Percentiles rank a stretch among this genome's conserved stretches.
Evolutionary conservation across 2,888 invertebrate species (phyloP).

Genomic region (Zaprionus lineosus): DNA sequence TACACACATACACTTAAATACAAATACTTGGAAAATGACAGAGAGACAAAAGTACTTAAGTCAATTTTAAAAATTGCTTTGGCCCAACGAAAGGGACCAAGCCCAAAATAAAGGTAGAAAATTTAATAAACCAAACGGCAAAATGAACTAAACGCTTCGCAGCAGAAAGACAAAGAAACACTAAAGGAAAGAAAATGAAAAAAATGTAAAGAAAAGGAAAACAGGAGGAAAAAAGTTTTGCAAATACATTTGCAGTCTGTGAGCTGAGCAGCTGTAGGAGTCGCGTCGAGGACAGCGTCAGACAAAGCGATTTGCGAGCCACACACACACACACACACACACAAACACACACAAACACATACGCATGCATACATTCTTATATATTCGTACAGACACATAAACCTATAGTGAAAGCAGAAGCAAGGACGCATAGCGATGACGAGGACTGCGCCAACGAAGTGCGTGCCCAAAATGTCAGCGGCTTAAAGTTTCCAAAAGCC

Average conservation of each 20-base stretch:
- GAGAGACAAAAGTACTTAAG: constrained; percentile 55
- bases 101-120: constrained; percentile 56
- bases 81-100: constrained; percentile 26
- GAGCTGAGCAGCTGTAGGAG: constrained; percentile 1
- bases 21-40: background rate
- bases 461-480: constrained; percentile 75
- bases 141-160: constrained; percentile 51
- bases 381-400: too few species aligned
- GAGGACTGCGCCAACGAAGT: constrained; percentile 41
- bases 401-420: constrained; percentile 5
- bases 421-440: constrained; percentile 5
- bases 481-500: constrained; percentile 67
- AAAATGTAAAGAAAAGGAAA: too few species aligned
- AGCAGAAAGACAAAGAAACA: background rate
- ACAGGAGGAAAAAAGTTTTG: constrained; percentile 34
- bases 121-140: constrained; percentile 69
- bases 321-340: constrained; percentile 14
- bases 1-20: constrained; percentile 2
- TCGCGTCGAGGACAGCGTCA: constrained; percentile 16
- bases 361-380: too few species aligned
- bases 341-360: too few species aligned
- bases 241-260: constrained; percentile 33
- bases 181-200: constrained; percentile 9
- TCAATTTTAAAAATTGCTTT: constrained; percentile 70
- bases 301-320: constrained; percentile 53